Base-by-base conservation (phyloP, 2,888 invertebrate genomes). In the Dexiosoma caninum region DNA sequence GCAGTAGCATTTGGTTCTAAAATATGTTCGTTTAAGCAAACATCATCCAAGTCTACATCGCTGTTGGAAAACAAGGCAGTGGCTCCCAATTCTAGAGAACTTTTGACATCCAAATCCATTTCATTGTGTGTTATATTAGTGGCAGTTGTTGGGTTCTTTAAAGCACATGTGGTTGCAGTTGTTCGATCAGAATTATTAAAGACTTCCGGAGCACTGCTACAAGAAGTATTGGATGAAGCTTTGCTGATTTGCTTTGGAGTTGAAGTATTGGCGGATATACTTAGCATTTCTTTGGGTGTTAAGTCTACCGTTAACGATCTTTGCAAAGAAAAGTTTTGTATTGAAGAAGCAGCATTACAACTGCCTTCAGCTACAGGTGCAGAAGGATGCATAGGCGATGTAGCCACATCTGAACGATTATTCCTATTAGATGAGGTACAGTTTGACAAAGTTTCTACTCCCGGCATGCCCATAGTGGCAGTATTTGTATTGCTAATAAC, bases 11-110 rank as follows among this genome's bases (percentile, higher is more conserved):
- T 83, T 64, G 83, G 10, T 21, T 83, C 83, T 84, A 93, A 86
- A 66, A 94, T 89, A 85, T 94, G 94, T 85, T 96, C 96, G 87
- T 96, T 96, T 10, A 97, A 91, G 84, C 94, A 95, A 6, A 95
- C 95, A 85, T 95, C 95, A 85, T 95, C 95, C 60, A 96, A 90
- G 86, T 95, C 95, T 2, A 95, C 96, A 10, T 95, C 95, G 86
- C 96, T 96, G 87, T 97, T 97, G 1, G 96, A 95, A 89, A 96
- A 95, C 79, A 97, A 93, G 1, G 95, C 94, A 8, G 95, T 94
- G 4, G 94, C 93, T 70, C 94, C 92, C 85, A 95, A 91, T 85
- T 93, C 92, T 19, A 90, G 71, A 0, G 89, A 89, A 55, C 87
- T 86, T 59, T 88, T 89, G 6, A 87, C 86, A 78, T 88, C 88